Evolutionary conservation across 1,140 invertebrate genomes (phyloP).

Genomic region (Lethocerus indicus): DNA sequence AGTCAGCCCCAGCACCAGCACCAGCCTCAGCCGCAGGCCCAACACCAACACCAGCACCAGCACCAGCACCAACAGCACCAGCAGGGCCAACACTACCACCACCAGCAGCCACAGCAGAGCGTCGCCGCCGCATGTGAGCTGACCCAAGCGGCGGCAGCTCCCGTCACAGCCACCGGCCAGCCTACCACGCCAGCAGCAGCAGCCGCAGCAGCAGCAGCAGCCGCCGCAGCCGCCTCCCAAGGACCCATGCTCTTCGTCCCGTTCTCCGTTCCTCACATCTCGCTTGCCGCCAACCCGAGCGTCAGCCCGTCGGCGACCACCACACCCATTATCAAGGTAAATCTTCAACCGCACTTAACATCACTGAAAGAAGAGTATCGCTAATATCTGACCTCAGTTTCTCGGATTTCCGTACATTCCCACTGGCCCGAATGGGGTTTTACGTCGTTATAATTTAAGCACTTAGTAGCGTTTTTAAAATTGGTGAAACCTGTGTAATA

Average conservation of each 20-base stretch:
- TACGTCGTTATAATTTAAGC: no score
- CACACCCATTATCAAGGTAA: conserved; percentile 16
- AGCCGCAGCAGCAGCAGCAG: conserved; percentile 18
- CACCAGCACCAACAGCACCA: background rate
- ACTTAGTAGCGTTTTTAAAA: no score
- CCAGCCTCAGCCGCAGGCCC: conserved; percentile 1
- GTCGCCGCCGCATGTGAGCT: conserved; percentile 12
- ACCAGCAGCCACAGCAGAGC: background rate
- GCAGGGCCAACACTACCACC: conserved; percentile 1
- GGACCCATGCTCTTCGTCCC: conserved; percentile 35
- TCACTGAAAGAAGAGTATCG: no score
- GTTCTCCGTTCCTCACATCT: conserved; percentile 29
- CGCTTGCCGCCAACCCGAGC: conserved; percentile 28
- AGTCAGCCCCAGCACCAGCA: conserved; percentile 11
- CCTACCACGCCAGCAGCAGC: conserved; percentile 21
- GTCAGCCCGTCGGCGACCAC: conserved; percentile 19
- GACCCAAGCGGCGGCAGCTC: conserved; percentile 7
- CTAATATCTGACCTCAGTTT: no score
- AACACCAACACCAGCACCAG: background rate
- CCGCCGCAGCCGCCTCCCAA: conserved; percentile 22
- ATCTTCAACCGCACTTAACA: no score
- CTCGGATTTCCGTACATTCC: no score
- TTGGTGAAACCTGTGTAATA: no score
- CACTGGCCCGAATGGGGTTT: no score
- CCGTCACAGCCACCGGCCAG: conserved; percentile 17